Base-by-base conservation (phyloP, 2,113 vertebrate genomes). In the Coryphaenoides rupestris region DNA sequence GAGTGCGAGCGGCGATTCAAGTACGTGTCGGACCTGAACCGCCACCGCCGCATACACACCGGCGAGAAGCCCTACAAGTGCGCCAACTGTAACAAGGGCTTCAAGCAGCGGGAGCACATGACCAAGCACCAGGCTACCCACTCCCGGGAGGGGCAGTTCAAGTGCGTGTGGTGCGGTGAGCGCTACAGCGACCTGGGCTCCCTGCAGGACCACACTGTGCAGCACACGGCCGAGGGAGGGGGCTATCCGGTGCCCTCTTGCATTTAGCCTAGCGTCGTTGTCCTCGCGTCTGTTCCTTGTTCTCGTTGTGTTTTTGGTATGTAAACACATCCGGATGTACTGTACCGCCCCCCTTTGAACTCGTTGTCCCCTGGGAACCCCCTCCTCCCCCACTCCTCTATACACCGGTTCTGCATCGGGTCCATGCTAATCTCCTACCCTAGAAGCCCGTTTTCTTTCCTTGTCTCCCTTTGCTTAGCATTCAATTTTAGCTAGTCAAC, bases 41-140 rank as follows among this genome's bases (percentile, higher is more conserved):
- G 96, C 6, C 97, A 99, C 85, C 87, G 93, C 60, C 93, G 96
- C 0, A 93, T 98, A 17, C 97, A 99, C 84, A 97, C 96, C 0
- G 96, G 96, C 0, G 97, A 99, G 86, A 98, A 98, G 78, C 97
- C 97, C 21, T 99, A 95, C 88, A 96, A 97, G 83, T 99, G 97
- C 40, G 91, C 91, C 66, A 93, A 92, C 62, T 99, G 97, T 0
- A 95, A 96, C 85, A 99, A 98, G 87, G 93, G 94, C 79, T 99
- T 99, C 88, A 99, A 98, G 77, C 97, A 98, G 88, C 93, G 96
- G 0, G 97, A 99, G 82, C 97, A 99, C 80, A 89, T 98, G 76
- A 94, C 92, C 85, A 99, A 98, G 82, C 97, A 99, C 88, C 93
- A 95, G 75, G 92, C 93, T 0, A 96, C 97, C 15, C 97, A 99